phyloP scores from a whole-genome alignment of 2,113 vertebrate genomes.

The Lichenostomus cassidix region DNA sequence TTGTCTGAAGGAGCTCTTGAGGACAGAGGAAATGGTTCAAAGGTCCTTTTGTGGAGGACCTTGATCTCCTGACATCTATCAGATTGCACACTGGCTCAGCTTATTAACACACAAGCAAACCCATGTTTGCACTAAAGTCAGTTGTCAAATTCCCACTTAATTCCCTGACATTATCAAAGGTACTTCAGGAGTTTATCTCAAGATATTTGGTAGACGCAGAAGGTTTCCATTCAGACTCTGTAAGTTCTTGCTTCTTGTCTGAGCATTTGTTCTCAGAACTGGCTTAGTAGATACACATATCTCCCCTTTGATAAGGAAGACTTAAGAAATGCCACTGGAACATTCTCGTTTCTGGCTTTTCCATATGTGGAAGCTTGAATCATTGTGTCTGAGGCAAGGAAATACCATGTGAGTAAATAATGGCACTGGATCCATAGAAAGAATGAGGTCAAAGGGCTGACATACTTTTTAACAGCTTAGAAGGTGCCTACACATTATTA shows the following conservation, averaged over 20 bases:
- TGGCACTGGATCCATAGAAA: not conserved
- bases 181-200: constrained; percentile 41
- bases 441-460: not conserved
- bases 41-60: not conserved
- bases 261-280: not conserved
- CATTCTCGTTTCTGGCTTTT: not conserved
- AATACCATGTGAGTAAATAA: not conserved
- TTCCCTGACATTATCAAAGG: constrained; percentile 4
- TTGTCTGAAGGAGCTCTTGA: constrained; percentile 52
- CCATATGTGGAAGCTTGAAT: not conserved
- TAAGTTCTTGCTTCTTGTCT: constrained; percentile 10
- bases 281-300: not conserved
- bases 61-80: constrained; percentile 9
- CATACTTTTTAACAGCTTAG: not conserved
- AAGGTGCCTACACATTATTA: not conserved
- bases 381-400: not conserved
- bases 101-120: not conserved
- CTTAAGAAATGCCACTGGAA: not conserved
- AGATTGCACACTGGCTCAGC: not conserved
- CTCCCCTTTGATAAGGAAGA: constrained; percentile 4
- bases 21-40: constrained; percentile 17
- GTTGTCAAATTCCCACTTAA: not conserved
- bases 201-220: not conserved
- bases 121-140: not conserved
- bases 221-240: constrained; percentile 13